These are phyloP conservation scores for Caligus rogercresseyi DNA, from an alignment of 1,140 invertebrate species.

Conservation along the genomic window DNA sequence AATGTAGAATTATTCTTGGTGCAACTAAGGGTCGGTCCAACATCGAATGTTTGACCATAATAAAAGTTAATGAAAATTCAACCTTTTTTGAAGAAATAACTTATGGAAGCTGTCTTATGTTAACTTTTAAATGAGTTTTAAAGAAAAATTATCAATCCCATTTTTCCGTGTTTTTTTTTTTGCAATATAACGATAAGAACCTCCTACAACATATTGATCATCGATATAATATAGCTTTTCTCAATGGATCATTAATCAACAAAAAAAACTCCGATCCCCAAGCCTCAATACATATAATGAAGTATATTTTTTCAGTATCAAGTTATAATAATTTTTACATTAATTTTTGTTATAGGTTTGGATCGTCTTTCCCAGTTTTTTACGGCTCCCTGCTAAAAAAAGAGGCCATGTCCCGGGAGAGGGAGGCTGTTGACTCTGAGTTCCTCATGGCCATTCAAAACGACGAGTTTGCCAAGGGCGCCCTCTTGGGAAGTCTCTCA, in stretches of 20 bases:
- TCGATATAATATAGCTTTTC: neutral
- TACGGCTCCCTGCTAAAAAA: constrained; percentile 74
- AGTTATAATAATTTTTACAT: neutral
- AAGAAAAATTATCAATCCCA: too few species aligned
- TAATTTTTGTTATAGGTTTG: constrained; percentile 28
- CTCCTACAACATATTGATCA: too few species aligned
- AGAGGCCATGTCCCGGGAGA: constrained; percentile 65
- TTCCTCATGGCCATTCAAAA: constrained; percentile 49
- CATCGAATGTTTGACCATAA: too few species aligned
- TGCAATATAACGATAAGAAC: too few species aligned
- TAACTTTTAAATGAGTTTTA: too few species aligned
- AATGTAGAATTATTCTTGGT: too few species aligned
- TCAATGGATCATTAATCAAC: neutral
- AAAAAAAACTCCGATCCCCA: neutral
- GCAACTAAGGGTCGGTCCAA: too few species aligned
- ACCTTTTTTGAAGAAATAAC: too few species aligned
- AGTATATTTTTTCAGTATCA: neutral
- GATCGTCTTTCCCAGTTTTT: constrained; percentile 83
- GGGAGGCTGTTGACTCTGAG: constrained; percentile 71
- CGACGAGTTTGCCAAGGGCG: constrained; percentile 47
- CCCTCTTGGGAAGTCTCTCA: constrained; percentile 47
- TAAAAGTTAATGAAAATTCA: too few species aligned
- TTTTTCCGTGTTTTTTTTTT: too few species aligned
- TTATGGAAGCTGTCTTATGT: too few species aligned
- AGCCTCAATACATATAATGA: neutral